Evolutionary conservation across 2,113 vertebrate species (phyloP), one percentile per base, ranked within the genome.

Genomic region (Hoplias malabaricus): DNA sequence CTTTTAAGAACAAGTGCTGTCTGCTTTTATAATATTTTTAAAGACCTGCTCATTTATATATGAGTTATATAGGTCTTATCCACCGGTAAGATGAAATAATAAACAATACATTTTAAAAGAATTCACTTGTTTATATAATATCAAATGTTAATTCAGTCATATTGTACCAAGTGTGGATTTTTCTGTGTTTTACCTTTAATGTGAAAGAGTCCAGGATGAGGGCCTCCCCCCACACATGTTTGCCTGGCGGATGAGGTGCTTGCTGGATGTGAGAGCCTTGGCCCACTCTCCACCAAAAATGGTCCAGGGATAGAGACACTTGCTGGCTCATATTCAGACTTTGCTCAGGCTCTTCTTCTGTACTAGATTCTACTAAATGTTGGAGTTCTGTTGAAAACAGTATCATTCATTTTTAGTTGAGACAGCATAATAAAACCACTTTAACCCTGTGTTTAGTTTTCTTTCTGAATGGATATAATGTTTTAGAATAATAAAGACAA

Each of bases 221-320:
- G 0, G 96, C 97, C 85, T 99, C 97, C 43, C 98, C 97, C 98
- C 98, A 99, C 77, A 98, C 94, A 0, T 99, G 98, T 91, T 95
- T 98, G 80, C 93, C 96, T 82, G 94, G 93, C 7, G 96, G 97
- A 80, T 98, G 96, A 0, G 95, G 94, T 54, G 96, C 96, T 83
- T 96, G 95, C 74, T 96, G 96, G 90, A 99, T 98, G 84, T 99
- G 97, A 5, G 98, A 99, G 65, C 98, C 96, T 0, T 96, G 95
- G 73, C 98, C 98, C 85, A 98, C 97, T 0, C 98, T 93, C 97
- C 97, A 99, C 92, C 96, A 98, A 79, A 98, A 95, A 82, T 96
- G 95, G 84, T 97, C 96, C 74, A 98, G 89, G 0, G 90, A 92
- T 82, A 99, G 86, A 2, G 94, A 93, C 0, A 87, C 91, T n/a